These are phyloP conservation scores for Bicyclus anynana DNA, from an alignment of 1,140 invertebrate species.

Conservation along the genomic window DNA sequence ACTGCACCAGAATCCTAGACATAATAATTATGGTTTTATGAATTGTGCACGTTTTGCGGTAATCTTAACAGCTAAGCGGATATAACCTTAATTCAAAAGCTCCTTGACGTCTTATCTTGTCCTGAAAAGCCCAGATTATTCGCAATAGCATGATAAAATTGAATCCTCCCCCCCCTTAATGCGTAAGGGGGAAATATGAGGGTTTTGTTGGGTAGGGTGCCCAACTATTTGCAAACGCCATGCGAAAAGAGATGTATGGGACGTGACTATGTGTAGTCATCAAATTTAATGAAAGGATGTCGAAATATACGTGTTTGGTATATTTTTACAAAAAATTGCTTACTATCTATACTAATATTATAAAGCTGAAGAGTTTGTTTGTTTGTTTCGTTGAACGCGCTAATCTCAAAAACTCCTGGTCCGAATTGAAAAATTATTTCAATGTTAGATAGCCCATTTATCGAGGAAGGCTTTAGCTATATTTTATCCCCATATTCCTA, in stretches of 20 bases:
- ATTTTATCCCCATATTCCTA: no score
- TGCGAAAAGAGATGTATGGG: neutral
- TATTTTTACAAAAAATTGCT: no score
- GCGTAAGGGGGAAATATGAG: conserved; percentile 35
- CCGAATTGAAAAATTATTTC: no score
- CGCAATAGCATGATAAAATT: conserved; percentile 35
- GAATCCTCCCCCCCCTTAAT: conserved; percentile 35
- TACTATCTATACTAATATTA: no score
- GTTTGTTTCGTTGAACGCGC: no score
- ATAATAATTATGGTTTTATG: neutral
- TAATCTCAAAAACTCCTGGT: no score
- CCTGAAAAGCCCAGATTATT: conserved; percentile 12
- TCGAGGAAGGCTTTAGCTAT: no score
- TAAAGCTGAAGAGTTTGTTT: no score
- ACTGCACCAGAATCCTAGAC: no score
- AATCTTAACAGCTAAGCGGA: neutral
- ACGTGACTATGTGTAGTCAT: neutral
- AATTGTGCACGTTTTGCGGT: neutral
- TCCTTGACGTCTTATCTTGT: conserved; percentile 15
- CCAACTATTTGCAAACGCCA: neutral
- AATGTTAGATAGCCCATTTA: no score
- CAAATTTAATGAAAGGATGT: neutral
- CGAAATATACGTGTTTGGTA: neutral
- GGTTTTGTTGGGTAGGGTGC: conserved; percentile 6
- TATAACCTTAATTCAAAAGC: conserved; percentile 12